Percentiles rank a stretch among this genome's conserved stretches.
phyloP scores from a whole-genome alignment of 1,140 invertebrate genomes.

The Sweltsa coloradensis region DNA sequence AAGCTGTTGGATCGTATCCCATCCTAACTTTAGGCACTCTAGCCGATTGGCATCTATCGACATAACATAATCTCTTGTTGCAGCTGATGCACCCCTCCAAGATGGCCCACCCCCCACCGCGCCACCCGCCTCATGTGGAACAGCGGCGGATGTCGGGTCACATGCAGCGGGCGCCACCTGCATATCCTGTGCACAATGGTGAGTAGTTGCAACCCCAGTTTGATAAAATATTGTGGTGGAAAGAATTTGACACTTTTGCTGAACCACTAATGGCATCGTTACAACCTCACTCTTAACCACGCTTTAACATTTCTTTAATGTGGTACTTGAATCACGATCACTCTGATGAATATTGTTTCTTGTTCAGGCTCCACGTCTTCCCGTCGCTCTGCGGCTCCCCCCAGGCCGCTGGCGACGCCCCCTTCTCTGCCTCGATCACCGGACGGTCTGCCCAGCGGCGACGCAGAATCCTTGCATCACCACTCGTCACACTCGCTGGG shows the following conservation, averaged over 20 bases:
- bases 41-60: no score
- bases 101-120: slow-evolving; percentile 20
- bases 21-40: not conserved
- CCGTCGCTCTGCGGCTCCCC: slow-evolving; percentile 35
- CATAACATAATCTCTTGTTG: slow-evolving; percentile 5
- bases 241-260: no score
- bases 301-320: no score
- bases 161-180: slow-evolving; percentile 17
- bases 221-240: no score
- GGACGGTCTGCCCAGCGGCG: slow-evolving; percentile 21
- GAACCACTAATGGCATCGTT: no score
- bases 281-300: no score
- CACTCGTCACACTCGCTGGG: slow-evolving; percentile 41
- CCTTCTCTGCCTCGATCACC: slow-evolving; percentile 39
- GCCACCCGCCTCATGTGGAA: slow-evolving; percentile 21
- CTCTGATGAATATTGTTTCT: slow-evolving; percentile 12
- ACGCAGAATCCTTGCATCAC: slow-evolving; percentile 5
- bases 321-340: not conserved
- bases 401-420: slow-evolving; percentile 37
- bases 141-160: slow-evolving; percentile 17
- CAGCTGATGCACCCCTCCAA: slow-evolving; percentile 16
- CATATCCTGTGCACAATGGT: slow-evolving; percentile 25
- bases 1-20: no score
- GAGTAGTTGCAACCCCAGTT: not conserved
- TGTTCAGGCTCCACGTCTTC: slow-evolving; percentile 21